Evolutionary conservation across 2,113 vertebrate species (phyloP), one percentile per base, ranked within the genome.

Genomic region (Pelobates fuscus): DNA sequence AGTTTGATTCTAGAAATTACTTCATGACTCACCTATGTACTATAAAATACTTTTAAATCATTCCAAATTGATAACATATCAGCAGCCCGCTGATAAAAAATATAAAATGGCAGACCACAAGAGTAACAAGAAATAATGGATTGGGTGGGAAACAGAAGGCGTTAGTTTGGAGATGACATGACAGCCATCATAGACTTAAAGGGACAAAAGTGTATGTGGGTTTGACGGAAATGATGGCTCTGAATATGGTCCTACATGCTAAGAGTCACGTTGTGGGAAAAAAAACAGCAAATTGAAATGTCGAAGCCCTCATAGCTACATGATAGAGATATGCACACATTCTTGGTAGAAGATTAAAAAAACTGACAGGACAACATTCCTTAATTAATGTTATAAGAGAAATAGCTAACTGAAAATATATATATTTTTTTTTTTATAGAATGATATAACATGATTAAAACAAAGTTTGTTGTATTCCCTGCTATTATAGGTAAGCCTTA

Each of bases 201-300:
- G 27, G 21, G 24, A 30, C 52, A 55, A 55, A 10, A 55, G 15
- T 5, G 25, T 61, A 71, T 71, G 26, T 24, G 25, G 57, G 70
- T 7, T 52, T 18, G 29, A 14, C 2, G 14, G 24, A 62, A 62
- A 27, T 32, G 17, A 59, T 23, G 32, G 14, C 20, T 17, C 32
- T 6, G 7, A 20, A 55, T 55, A 55, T 4, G 2, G 58, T 17
- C 25, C 12, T 49, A 24, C 26, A 52, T 62, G 70, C 25, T 23
- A 6, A n/a, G 27, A 71, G 58, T 71, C 59, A 71, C 43, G 70
- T 62, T 70, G 54, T 44, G 62, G 29, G 30, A n/a, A 62, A 44
- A 6, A 32, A 46, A 52, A 63, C 21, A 63, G 25, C 11, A 20
- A 41, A 63, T 4, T 49, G 14, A 71, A 26, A 17, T 71, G 52